Conservation (phyloP, 2,113 vertebrate genomes). For the Leucosticte australis region DNA sequence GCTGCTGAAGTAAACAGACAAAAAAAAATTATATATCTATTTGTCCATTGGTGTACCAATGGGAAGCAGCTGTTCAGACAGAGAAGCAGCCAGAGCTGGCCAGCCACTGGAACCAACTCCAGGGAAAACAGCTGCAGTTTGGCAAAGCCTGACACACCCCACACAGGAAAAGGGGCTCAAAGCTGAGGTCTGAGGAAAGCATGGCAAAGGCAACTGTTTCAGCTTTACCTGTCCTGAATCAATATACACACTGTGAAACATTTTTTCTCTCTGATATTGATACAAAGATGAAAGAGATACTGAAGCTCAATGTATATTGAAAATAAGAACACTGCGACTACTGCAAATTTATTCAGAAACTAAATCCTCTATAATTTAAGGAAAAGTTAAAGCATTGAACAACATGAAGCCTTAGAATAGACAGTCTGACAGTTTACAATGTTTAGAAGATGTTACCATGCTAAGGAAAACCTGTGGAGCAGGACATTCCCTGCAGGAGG, state of each 20-base stretch:
- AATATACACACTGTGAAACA: neutral
- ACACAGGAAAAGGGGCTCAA: neutral
- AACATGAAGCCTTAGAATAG: neutral
- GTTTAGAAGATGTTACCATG: neutral
- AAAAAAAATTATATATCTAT: neutral
- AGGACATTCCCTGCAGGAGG: neutral
- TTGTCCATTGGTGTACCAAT: neutral
- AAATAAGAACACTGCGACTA: neutral
- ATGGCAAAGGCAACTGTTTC: neutral
- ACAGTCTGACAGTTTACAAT: neutral
- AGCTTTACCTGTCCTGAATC: neutral
- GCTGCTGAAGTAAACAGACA: neutral
- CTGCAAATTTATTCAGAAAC: neutral
- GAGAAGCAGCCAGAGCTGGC: neutral
- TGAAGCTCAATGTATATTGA: neutral
- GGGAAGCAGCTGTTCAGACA: neutral
- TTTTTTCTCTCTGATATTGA: accelerated
- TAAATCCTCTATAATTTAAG: neutral
- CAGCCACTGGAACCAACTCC: neutral
- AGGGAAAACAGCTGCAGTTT: neutral
- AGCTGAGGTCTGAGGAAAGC: neutral
- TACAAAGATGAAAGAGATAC: neutral
- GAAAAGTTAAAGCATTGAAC: neutral
- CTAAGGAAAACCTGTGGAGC: neutral
- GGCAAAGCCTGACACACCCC: neutral